These are phyloP conservation scores for Bombus sylvicola DNA, from an alignment of 1,140 invertebrate species.

Conservation along the genomic window DNA sequence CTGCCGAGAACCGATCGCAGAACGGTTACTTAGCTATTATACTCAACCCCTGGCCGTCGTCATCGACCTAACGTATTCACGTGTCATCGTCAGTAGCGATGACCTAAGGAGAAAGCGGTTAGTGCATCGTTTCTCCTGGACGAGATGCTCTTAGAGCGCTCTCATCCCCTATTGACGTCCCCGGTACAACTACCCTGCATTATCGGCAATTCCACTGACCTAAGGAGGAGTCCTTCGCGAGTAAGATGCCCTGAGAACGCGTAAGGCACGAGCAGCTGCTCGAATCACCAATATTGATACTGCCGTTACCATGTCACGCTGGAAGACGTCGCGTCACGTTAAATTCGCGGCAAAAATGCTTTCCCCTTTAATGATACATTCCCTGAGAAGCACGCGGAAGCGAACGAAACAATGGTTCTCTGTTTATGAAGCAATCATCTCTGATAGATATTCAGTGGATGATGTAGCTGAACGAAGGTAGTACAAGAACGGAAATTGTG, in stretches of 20 bases:
- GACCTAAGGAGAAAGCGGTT: slow-evolving; percentile 37
- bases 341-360: slow-evolving; percentile 30
- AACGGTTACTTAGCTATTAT: no score
- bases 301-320: slow-evolving; percentile 4
- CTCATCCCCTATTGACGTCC: slow-evolving; percentile 46
- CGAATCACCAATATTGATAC: slow-evolving; percentile 59
- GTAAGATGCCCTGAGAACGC: slow-evolving; percentile 70
- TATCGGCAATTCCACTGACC: slow-evolving; percentile 54
- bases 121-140: slow-evolving; percentile 41
- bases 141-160: slow-evolving; percentile 42
- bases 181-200: slow-evolving; percentile 46
- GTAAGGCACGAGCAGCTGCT: slow-evolving; percentile 75
- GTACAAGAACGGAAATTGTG: neutral
- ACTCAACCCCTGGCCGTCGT: neutral
- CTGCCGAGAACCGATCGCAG: neutral
- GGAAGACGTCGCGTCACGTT: neutral
- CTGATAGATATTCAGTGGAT: neutral
- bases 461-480: neutral
- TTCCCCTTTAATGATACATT: neutral
- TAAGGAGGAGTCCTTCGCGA: slow-evolving; percentile 47
- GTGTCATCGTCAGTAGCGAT: slow-evolving; percentile 27
- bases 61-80: slow-evolving; percentile 34
- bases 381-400: neutral
- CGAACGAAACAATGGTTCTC: neutral
- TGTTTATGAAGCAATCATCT: neutral